Evolutionary conservation across 2,888 invertebrate genomes (phyloP), one percentile per base, ranked within the genome.

Genomic region (Melolontha melolontha): DNA sequence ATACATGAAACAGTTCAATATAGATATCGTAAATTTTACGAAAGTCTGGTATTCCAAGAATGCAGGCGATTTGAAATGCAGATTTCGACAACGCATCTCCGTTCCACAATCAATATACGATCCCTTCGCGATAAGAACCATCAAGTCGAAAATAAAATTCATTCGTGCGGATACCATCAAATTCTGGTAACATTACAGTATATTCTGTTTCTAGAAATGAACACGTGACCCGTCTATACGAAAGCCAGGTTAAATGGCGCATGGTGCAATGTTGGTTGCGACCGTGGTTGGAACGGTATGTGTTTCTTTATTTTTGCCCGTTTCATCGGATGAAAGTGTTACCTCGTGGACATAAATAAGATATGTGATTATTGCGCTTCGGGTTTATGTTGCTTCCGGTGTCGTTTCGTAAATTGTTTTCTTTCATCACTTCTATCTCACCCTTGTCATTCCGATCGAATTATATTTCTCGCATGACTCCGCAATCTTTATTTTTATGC

Each of bases 281-380:
- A 57, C 57, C 57, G 44, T 14, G 27, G 44, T 29, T 59, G 16
- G 11, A 40, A 39, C 39, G 59, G 34, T 49, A 34, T 51, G 50
- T 49, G 59, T 59, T 57, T 59, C 66, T 55, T 55, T 66, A 59
- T 59, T 57, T 59, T 57, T 59, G 54, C 40, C 34, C 10, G 50
- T 64, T 64, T 41, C 64, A 41, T 64, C 64, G 39, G 59, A 63
- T 47, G 66, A 44, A 55, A 62, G 59, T 51, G 64, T 55, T 67
- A 72, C 44, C 59, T 59, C 70, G 64, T 51, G 69, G 66, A 69
- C 64, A 70, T 71, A 71, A 70, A 70, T 70, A 66, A 66, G 69
- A 68, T 70, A 71, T 69, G 70, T 70, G 71, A 73, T 73, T 73
- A 73, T 70, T 70, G 64, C 47, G 59, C 65, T 64, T 70, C 55